These are phyloP conservation scores for Phthorimaea operculella DNA, from an alignment of 1,140 invertebrate genomes.

Conservation along the genomic window DNA sequence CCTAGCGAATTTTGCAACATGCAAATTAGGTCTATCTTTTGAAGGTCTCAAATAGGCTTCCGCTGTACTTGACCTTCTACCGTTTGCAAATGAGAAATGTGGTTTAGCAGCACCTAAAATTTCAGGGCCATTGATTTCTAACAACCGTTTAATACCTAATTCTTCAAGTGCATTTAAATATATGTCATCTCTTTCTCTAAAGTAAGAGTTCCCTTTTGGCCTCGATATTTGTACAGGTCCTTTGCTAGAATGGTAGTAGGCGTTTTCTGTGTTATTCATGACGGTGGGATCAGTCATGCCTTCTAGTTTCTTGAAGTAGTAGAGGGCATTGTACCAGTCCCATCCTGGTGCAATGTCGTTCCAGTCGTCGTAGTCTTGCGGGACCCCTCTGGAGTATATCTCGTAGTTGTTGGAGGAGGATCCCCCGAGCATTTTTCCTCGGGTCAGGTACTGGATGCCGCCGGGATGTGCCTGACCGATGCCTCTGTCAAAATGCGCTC, in stretches of 20 bases:
- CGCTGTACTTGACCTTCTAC: slow-evolving; percentile 72
- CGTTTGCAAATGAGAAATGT: slow-evolving; percentile 71
- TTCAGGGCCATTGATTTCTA: slow-evolving; percentile 47
- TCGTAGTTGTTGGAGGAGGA: slow-evolving; percentile 81
- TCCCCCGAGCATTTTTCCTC: slow-evolving; percentile 75
- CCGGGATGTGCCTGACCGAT: slow-evolving; percentile 31
- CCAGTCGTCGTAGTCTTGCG: slow-evolving; percentile 82
- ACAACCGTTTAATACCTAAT: slow-evolving; percentile 37
- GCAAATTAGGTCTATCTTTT: slow-evolving; percentile 69
- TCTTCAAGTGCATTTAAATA: slow-evolving; percentile 40
- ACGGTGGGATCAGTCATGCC: slow-evolving; percentile 40
- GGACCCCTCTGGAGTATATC: slow-evolving; percentile 82
- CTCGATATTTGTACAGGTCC: slow-evolving; percentile 45
- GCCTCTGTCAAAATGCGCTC: slow-evolving; percentile 30
- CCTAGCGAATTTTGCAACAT: slow-evolving; percentile 39
- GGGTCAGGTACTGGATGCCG: slow-evolving; percentile 24
- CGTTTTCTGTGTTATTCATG: slow-evolving; percentile 29
- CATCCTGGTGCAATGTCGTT: slow-evolving; percentile 72
- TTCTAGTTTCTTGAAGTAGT: slow-evolving; percentile 56
- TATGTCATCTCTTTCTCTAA: slow-evolving; percentile 27
- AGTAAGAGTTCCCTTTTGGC: slow-evolving; percentile 29
- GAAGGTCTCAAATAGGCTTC: slow-evolving; percentile 70
- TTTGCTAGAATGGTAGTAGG: slow-evolving; percentile 36
- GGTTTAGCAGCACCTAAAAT: slow-evolving; percentile 34
- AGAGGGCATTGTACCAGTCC: slow-evolving; percentile 77